A percentile compares a stretch with the other conserved stretches of the same genome.
Evolutionary conservation across 2,888 invertebrate genomes (phyloP).

Genomic region (Caenorhabditis zanzibari): DNA sequence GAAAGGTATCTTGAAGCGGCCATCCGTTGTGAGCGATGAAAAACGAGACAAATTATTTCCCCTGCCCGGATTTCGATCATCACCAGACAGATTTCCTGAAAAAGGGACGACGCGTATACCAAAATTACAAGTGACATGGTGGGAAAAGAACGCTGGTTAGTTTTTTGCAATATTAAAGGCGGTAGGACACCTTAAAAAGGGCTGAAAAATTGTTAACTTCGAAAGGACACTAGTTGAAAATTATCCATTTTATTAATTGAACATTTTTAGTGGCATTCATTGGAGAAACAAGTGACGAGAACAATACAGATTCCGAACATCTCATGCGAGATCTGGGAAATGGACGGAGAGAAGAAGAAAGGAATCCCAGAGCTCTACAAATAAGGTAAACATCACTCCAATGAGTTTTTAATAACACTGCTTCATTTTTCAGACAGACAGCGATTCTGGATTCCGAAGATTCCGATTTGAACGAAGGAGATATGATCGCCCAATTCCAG

Average conservation of each 20-base stretch:
- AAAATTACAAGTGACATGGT: constrained; percentile 82
- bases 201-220: too few species aligned
- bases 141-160: constrained; percentile 82
- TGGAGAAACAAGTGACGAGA: constrained; percentile 82
- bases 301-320: constrained; percentile 79
- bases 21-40: constrained; percentile 65
- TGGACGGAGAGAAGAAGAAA: constrained; percentile 45
- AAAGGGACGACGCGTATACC: constrained; percentile 73
- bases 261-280: constrained; percentile 79
- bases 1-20: constrained; percentile 79
- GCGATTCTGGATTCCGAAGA: constrained; percentile 76
- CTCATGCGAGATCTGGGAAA: constrained; percentile 70
- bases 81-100: constrained; percentile 76
- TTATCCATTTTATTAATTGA: background rate
- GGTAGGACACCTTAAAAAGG: too few species aligned
- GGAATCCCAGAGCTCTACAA: constrained; percentile 37
- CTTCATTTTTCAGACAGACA: constrained; percentile 72
- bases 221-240: too few species aligned
- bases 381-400: constrained; percentile 47
- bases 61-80: constrained; percentile 69
- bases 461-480: constrained; percentile 63
- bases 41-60: constrained; percentile 68
- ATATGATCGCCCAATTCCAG: constrained; percentile 42
- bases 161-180: too few species aligned
- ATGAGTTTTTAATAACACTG: too few species aligned